Evolutionary conservation across 2,797 vertebrate species (phyloP).

Genomic region (Bradypus variegatus): DNA sequence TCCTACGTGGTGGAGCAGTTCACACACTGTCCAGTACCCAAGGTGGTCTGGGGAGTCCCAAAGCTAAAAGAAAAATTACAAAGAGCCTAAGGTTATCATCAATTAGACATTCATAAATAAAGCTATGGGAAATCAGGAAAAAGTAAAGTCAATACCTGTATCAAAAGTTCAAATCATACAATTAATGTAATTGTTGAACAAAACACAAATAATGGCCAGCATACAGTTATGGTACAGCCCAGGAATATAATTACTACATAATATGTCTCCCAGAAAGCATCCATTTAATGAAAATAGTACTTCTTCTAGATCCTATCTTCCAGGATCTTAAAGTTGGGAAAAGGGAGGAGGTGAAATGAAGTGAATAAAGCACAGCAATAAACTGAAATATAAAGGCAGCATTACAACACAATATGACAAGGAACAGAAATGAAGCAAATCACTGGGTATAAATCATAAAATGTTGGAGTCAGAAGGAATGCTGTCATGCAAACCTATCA

Average conservation of each 20-base stretch:
- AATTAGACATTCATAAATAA: background rate
- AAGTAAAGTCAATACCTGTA: background rate
- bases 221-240: background rate
- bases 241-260: background rate
- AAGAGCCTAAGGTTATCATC: background rate
- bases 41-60: constrained; percentile 74
- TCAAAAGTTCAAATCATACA: background rate
- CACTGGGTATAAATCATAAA: background rate
- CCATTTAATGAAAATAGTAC: background rate
- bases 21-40: constrained; percentile 80
- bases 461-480: background rate
- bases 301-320: background rate
- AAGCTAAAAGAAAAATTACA: constrained; percentile 72
- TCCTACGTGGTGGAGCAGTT: constrained; percentile 74
- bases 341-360: too few species aligned
- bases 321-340: too few species aligned
- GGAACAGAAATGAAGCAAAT: constrained; percentile 17
- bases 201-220: background rate
- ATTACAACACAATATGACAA: background rate
- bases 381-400: too few species aligned
- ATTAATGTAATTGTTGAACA: background rate
- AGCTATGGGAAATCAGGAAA: background rate
- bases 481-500: background rate
- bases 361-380: too few species aligned
- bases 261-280: background rate